These are phyloP conservation scores for Semnornis frantzii DNA, from an alignment of 2,113 vertebrate species.

Conservation along the genomic window DNA sequence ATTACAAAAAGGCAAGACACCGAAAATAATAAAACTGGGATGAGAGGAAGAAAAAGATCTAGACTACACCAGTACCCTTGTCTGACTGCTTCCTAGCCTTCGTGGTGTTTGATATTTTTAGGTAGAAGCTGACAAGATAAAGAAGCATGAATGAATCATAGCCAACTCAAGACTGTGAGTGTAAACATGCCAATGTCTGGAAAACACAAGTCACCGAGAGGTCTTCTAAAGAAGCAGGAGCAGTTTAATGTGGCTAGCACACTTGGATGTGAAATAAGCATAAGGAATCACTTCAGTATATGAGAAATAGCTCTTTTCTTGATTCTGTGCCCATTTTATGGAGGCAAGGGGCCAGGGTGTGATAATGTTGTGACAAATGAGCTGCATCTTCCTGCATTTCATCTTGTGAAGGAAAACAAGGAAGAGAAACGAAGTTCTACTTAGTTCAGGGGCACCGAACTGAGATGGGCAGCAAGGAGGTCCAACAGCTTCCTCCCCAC, in stretches of 20 bases:
- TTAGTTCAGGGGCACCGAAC: not conserved
- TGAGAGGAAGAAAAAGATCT: not conserved
- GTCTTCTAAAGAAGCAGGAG: constrained; percentile 19
- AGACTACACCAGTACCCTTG: not conserved
- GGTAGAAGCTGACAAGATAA: constrained; percentile 58
- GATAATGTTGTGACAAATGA: not conserved
- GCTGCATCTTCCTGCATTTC: not conserved
- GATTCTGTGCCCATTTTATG: constrained; percentile 36
- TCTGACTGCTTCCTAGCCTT: constrained; percentile 2
- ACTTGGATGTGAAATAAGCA: not conserved
- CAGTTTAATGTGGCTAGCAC: constrained; percentile 37
- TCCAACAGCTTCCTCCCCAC: not conserved
- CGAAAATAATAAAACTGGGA: not conserved
- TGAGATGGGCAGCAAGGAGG: not conserved
- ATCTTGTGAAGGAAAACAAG: constrained; percentile 14
- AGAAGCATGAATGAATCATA: constrained; percentile 28
- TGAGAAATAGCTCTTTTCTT: constrained; percentile 3
- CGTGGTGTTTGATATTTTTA: constrained; percentile 28
- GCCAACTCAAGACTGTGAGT: constrained; percentile 16
- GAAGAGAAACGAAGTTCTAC: not conserved
- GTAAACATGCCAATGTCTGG: constrained; percentile 36
- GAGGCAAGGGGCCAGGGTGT: constrained; percentile 20
- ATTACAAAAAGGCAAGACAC: not conserved
- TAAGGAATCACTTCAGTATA: not conserved
- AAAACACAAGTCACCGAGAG: constrained; percentile 26